phyloP scores from a whole-genome alignment of 1,140 invertebrate species.

The Ostrea edulis region DNA sequence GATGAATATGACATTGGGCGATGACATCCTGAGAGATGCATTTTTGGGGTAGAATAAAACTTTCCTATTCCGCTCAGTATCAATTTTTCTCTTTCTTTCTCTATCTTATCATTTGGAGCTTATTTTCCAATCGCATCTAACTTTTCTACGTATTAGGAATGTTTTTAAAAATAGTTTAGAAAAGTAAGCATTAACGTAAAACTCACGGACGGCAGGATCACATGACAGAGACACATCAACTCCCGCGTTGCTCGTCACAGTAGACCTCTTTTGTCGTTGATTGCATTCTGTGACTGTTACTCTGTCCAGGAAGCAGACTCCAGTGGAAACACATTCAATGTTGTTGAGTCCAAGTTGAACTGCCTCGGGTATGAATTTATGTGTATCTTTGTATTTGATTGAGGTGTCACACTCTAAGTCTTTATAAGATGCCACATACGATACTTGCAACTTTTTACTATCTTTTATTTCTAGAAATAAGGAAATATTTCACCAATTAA shows the following conservation, averaged over 20 bases:
- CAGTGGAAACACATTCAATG: neutral
- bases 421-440: slow-evolving; percentile 15
- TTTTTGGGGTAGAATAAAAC: too few relatives aligned
- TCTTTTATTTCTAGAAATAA: neutral
- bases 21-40: too few relatives aligned
- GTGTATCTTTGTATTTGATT: neutral
- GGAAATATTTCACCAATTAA: neutral
- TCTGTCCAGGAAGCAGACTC: neutral
- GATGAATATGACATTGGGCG: too few relatives aligned
- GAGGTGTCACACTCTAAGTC: neutral
- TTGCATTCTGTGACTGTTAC: slow-evolving; percentile 15
- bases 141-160: too few relatives aligned
- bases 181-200: neutral
- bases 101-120: too few relatives aligned
- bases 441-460: neutral
- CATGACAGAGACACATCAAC: slow-evolving; percentile 25
- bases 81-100: too few relatives aligned
- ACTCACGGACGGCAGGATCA: slow-evolving; percentile 39
- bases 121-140: too few relatives aligned
- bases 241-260: neutral
- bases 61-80: too few relatives aligned
- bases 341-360: neutral
- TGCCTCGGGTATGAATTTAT: neutral
- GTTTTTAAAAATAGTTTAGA: neutral
- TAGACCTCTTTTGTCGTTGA: neutral